Evolutionary conservation across 2,888 invertebrate species (phyloP), one percentile per base, ranked within the genome.

Genomic region (Lithophane leautieri): DNA sequence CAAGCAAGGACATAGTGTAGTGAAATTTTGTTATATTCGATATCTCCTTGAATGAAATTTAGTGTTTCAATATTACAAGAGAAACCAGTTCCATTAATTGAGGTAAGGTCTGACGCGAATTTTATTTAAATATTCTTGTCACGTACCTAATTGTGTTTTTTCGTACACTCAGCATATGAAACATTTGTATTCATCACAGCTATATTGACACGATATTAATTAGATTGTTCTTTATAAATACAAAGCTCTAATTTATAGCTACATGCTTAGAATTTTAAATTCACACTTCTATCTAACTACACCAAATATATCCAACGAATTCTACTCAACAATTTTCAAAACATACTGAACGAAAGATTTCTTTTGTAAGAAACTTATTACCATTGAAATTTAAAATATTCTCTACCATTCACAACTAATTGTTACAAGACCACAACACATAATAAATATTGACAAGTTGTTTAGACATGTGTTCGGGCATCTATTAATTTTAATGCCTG

Each of bases 1-100:
- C 77, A 75, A 87, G 88, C 90, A 87, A 92, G 90, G 91, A 73
- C 77, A 71, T 56, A 40, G 8, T 70, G 76, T 84, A 79, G 85
- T 82, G 78, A 86, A 88, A 81, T 79, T 82, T 78, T 44, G 65
- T 80, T 78, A 71, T 73, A 82, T 83, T 83, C 74, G 73, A 78
- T 75, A 70, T 79, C 74, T 78, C 62, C 70, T 81, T 83, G 85
- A 83, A 78, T 75, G 71, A 34, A 66, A n/a, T 85, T 85, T 80
- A 72, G 60, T 73, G 63, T 54, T 75, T 72, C 58, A 74, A 69
- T 42, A 66, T 34, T 58, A 42, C 14, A 47, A 16, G 12, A 42
- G 50, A 66, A 72, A 76, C 76, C 28, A 67, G 77, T 82, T 67
- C 42, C 54, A 47, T 71, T 58, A 78, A 82, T 82, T 79, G 44